A percentile compares a stretch with the other conserved stretches of the same genome.
Conservation (phyloP, 2,113 vertebrate genomes). For the Hucho hucho region DNA sequence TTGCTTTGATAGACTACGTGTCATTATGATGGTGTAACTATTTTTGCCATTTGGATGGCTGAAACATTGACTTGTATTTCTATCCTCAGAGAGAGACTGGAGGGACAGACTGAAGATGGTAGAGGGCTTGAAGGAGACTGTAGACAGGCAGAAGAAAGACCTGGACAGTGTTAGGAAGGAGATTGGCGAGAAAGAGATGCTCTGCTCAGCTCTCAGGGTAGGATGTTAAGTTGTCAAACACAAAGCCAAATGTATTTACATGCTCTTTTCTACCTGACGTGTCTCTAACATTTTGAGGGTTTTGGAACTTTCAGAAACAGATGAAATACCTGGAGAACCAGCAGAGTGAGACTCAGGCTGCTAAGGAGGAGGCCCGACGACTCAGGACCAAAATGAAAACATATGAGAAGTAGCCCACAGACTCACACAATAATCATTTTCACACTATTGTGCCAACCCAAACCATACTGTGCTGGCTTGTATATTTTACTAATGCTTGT, state of each 20-base stretch:
- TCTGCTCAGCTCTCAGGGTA: conserved; percentile 88
- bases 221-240: background rate
- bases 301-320: conserved; percentile 82
- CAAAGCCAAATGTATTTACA: background rate
- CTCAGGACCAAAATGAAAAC: conserved; percentile 84
- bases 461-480: background rate
- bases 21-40: too few relatives aligned
- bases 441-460: background rate
- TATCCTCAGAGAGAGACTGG: conserved; percentile 83
- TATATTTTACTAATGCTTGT: conserved; percentile 1
- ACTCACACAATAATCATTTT: background rate
- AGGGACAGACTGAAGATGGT: conserved; percentile 78
- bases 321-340: conserved; percentile 90
- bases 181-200: conserved; percentile 81
- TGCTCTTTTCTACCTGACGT: background rate
- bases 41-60: background rate
- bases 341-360: conserved; percentile 79
- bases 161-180: conserved; percentile 81
- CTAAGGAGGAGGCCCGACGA: conserved; percentile 82
- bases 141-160: conserved; percentile 83
- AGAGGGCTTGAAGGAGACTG: conserved; percentile 78
- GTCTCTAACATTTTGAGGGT: background rate
- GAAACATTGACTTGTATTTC: background rate
- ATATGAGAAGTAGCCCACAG: conserved; percentile 81
- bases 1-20: background rate